Percentiles rank a stretch among this genome's conserved stretches.
Conservation (phyloP, 2,888 invertebrate genomes). For the Lacanobia oleracea region DNA sequence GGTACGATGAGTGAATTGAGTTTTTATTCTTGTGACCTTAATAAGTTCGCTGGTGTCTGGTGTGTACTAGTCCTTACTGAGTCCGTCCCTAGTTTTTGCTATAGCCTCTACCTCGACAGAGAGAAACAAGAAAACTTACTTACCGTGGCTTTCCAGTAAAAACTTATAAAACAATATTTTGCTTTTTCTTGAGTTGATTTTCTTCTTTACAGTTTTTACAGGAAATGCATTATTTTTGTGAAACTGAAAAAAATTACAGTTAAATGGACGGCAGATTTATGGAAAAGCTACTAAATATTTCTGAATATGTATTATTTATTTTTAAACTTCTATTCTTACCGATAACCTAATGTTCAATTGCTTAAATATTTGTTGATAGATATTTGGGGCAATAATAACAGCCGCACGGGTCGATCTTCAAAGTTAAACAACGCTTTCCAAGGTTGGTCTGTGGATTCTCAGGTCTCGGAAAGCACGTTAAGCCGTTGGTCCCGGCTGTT, state of each 20-base stretch:
- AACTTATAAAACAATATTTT: conserved; percentile 53
- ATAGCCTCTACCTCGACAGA: conserved; percentile 39
- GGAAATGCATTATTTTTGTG: not conserved
- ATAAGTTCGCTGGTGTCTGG: conserved; percentile 28
- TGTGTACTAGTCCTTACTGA: conserved; percentile 52
- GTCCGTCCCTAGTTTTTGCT: conserved; percentile 52
- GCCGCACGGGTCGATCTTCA: no score
- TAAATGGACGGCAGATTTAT: not conserved
- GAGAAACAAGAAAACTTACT: conserved; percentile 63
- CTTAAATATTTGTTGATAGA: no score
- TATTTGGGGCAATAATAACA: no score
- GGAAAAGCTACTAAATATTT: no score
- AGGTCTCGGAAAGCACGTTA: no score
- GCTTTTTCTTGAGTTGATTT: conserved; percentile 28
- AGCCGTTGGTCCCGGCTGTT: no score
- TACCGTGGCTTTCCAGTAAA: conserved; percentile 40
- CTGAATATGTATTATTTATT: no score
- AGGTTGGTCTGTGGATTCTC: no score
- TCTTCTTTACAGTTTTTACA: conserved; percentile 2
- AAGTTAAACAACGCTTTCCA: no score
- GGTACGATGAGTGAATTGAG: conserved; percentile 33
- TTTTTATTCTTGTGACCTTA: conserved; percentile 31
- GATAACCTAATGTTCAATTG: no score
- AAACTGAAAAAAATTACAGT: not conserved
- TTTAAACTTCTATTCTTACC: no score